Base-by-base conservation (phyloP, 2,888 invertebrate genomes). In the Dryococelus australis region DNA sequence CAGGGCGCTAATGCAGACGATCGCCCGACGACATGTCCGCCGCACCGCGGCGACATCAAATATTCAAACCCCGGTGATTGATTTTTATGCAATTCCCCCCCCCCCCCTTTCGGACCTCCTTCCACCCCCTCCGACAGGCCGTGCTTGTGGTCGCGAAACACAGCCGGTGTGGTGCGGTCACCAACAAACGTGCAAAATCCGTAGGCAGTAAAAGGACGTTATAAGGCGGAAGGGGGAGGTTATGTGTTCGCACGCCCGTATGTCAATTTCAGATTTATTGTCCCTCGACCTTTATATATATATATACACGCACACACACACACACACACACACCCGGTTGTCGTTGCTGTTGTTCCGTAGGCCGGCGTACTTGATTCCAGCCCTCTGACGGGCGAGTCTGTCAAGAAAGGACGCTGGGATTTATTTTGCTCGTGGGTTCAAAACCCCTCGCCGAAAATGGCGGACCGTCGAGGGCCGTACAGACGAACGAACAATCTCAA, bases 51-150 rank as follows among this genome's bases (percentile, higher is more conserved):
- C 24, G 65, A 65, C 24, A 65, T 65, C 65, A 65, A 65, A 65
- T 65, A 65, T 65, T 65, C 65, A 65, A 65, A n/a, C n/a, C n/a
- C 65, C 65, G 65, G 65, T 65, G 65, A 65, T 65, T 65, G 65
- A 65, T 65, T 65, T 65, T 65, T 65, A 65, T 65, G 65, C 65
- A 13, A 65, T 65, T 65, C 16, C 24, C 24, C 65, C 65, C 65
- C 16, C 5, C 65, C 8, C 65, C 65, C 65, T 65, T 65, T 20
- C n/a, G n/a, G n/a, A n/a, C n/a, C n/a, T n/a, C n/a, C n/a, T n/a
- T n/a, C n/a, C n/a, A n/a, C 16, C 24, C 24, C 24, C 65, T 12
- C 8, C 47, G 47, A 65, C 65, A 20, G 65, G 24, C 5, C 24
- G 16, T 65, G 16, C 16, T 65, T 65, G 8, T 65, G n/a, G n/a